Evolutionary conservation across 2,888 invertebrate species (phyloP).

Genomic region (Clitarchus hookeri): DNA sequence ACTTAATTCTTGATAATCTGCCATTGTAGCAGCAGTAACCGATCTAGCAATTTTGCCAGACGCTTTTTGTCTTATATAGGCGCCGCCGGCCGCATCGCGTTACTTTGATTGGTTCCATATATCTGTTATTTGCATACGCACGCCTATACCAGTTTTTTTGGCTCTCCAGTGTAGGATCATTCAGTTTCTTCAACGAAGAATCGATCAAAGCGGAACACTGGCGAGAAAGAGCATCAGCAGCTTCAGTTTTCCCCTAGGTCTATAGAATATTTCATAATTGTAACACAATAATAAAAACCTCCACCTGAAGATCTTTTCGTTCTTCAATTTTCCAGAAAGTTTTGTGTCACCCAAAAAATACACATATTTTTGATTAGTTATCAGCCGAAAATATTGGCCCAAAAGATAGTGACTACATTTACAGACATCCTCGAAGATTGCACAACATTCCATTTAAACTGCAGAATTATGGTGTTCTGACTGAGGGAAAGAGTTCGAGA

Average conservation of each 20-base stretch:
- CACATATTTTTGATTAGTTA: neutral
- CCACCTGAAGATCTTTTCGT: constrained; percentile 17
- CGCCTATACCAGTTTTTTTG: no score
- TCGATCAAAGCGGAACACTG: neutral
- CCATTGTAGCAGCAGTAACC: no score
- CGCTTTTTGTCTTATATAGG: no score
- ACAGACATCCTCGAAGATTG: neutral
- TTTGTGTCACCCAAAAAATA: neutral
- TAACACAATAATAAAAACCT: neutral
- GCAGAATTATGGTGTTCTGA: constrained; percentile 12
- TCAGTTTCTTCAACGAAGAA: neutral
- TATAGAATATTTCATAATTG: constrained; percentile 12
- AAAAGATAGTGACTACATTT: constrained; percentile 11
- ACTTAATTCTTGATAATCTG: no score
- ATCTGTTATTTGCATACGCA: no score
- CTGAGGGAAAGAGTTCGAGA: neutral
- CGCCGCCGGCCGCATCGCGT: no score
- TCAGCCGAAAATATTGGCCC: constrained; percentile 10
- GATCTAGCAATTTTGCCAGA: no score
- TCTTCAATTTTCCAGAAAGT: constrained; percentile 20
- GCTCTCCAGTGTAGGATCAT: no score
- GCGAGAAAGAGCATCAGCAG: neutral
- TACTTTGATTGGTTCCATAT: no score
- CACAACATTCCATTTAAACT: constrained; percentile 11
- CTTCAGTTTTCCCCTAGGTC: neutral